phyloP scores from a whole-genome alignment of 2,113 vertebrate genomes.

The Caranx melampygus region DNA sequence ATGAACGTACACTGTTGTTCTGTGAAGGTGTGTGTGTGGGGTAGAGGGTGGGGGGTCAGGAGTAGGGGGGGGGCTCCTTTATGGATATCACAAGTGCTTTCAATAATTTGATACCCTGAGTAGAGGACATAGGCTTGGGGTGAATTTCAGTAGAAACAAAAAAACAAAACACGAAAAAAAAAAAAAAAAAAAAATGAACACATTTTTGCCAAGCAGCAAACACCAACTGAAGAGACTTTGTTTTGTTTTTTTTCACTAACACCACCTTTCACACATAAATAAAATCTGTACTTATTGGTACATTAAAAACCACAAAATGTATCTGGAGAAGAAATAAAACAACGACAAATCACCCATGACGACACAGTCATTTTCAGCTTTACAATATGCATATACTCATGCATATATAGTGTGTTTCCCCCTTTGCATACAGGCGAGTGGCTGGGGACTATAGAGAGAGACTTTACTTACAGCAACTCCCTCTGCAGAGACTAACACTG shows the following conservation, averaged over 20 bases:
- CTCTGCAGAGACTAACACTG: conserved; percentile 78
- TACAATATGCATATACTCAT: conserved; percentile 85
- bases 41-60: neutral
- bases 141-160: conserved; percentile 75
- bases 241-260: conserved; percentile 26
- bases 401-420: conserved; percentile 80
- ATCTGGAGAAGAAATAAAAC: conserved; percentile 77
- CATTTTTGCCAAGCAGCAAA: conserved; percentile 64
- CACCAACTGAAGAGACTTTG: conserved; percentile 43
- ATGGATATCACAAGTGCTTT: conserved; percentile 80
- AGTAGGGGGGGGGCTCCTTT: conserved; percentile 26
- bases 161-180: neutral
- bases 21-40: neutral
- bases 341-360: conserved; percentile 64
- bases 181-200: neutral
- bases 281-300: conserved; percentile 71
- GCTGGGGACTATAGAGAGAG: conserved; percentile 72
- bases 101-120: conserved; percentile 81
- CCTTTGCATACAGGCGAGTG: conserved; percentile 77
- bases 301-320: conserved; percentile 79
- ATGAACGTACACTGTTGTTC: neutral
- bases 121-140: conserved; percentile 76
- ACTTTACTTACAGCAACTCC: conserved; percentile 72
- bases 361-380: conserved; percentile 75
- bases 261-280: conserved; percentile 80